A percentile compares a stretch with the other conserved stretches of the same genome.
Conservation (phyloP, 2,888 invertebrate species). For the Byasa hedistus region DNA sequence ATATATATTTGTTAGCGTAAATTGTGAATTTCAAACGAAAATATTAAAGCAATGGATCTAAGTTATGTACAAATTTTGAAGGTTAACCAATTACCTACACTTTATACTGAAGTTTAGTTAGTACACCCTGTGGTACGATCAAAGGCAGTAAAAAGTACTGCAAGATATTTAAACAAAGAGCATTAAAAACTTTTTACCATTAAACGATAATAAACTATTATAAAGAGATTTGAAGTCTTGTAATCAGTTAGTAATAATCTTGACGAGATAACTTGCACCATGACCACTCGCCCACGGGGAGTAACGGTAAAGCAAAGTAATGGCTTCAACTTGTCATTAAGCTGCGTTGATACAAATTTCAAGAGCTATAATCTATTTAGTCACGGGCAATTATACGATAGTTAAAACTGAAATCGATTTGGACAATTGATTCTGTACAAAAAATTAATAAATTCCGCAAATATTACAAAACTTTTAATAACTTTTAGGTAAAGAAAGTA, state of each 20-base stretch:
- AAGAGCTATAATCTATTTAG: slow-evolving; percentile 28
- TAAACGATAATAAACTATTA: too few relatives aligned
- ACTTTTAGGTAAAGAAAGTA: neutral
- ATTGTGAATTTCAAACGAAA: neutral
- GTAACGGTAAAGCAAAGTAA: slow-evolving; percentile 35
- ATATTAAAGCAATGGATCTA: neutral
- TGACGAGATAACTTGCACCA: slow-evolving; percentile 25
- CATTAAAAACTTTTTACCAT: too few relatives aligned
- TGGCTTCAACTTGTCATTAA: slow-evolving; percentile 33
- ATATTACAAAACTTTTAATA: neutral
- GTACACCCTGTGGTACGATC: neutral
- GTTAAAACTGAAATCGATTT: slow-evolving; percentile 1
- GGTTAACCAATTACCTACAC: too few relatives aligned
- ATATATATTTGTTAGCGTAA: too few relatives aligned
- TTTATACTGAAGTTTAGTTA: neutral
- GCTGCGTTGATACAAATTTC: slow-evolving; percentile 30
- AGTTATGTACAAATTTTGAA: too few relatives aligned
- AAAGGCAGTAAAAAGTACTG: neutral
- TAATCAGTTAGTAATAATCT: neutral
- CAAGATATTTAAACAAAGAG: too few relatives aligned
- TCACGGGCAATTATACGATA: slow-evolving; percentile 9
- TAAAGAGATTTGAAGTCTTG: neutral
- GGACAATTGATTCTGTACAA: neutral
- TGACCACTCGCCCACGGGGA: slow-evolving; percentile 28
- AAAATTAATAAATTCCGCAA: neutral